Conservation (phyloP, 2,797 vertebrate genomes). For the Eulemur rubriventer region DNA sequence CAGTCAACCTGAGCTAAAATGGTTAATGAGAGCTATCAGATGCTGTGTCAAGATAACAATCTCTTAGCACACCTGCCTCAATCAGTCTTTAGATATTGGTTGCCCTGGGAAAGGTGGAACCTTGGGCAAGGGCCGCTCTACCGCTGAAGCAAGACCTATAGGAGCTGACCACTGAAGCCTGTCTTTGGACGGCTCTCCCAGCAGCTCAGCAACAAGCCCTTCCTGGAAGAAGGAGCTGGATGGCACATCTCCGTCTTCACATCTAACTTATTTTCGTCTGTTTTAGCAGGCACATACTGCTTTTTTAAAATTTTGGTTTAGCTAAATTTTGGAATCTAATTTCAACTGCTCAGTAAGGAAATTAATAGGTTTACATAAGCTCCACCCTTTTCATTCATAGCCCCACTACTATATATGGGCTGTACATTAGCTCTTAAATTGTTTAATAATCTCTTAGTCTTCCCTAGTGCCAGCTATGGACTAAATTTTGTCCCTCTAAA, state of each 20-base stretch:
- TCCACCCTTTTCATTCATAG: not conserved
- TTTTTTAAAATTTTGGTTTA: not conserved
- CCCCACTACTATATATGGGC: not conserved
- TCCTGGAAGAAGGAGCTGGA: not conserved
- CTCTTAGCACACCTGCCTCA: not conserved
- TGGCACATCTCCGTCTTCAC: not conserved
- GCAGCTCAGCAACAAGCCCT: not conserved
- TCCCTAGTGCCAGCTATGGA: not conserved
- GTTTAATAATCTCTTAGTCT: not conserved
- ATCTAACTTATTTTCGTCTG: not conserved
- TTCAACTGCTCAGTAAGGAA: conserved; percentile 23
- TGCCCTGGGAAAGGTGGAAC: not conserved
- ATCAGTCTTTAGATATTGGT: not conserved
- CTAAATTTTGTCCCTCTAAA: not conserved
- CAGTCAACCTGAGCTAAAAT: not conserved
- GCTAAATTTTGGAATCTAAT: not conserved
- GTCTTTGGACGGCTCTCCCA: not conserved
- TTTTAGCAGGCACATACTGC: not conserved
- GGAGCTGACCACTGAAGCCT: not conserved
- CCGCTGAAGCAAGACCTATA: not conserved
- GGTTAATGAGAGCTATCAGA: not conserved
- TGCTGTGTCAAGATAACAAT: not conserved
- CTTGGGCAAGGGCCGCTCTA: not conserved
- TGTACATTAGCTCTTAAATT: not conserved
- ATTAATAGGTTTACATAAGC: not conserved